Evolutionary conservation across 2,888 invertebrate species (phyloP), one percentile per base, ranked within the genome.

Genomic region (Dryococelus australis): DNA sequence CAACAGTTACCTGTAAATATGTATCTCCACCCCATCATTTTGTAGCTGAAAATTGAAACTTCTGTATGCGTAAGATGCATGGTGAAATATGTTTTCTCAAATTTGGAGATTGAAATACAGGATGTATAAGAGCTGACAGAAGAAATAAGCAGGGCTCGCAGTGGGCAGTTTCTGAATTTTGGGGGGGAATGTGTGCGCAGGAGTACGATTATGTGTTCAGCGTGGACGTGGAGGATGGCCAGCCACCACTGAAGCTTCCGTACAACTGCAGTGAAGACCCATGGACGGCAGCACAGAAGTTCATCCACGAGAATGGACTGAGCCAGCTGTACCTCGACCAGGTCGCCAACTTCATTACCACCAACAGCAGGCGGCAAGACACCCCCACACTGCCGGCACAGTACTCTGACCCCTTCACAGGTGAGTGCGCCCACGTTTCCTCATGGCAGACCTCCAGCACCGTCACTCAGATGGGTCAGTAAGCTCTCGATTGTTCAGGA

Each of bases 181-280:
- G 35, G 35, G 2, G 4, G 35, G 35, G 35, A 35, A 35, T 86
- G 28, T 51, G 13, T 47, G 43, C 47, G 43, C 90, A 95, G 94
- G 96, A 97, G 91, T 99, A 98, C 91, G 99, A 99, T 93, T 99
- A 95, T 92, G 98, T 99, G 47, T 99, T 99, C 92, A 96, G 95
- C 89, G 98, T 99, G n/a, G 99, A 99, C 91, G 96, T 99, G 87
- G 97, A 98, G 91, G 98, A 98, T 91, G 97, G 97, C 0, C 95
- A 95, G 85, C 97, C 97, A 0, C 95, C 98, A 0, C 93, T 99
- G 27, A 98, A 99, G 92, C 93, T 99, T 89, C 98, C 99, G 0
- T 99, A 96, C 92, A 98, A 99, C 92, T 94, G 94, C 88, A 95
- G 94, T 28, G 97, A 99, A 90, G 98, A 99, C 93, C 98, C 99